Base-by-base conservation (phyloP, 2,797 vertebrate genomes). In the Aulostomus chinensis region DNA sequence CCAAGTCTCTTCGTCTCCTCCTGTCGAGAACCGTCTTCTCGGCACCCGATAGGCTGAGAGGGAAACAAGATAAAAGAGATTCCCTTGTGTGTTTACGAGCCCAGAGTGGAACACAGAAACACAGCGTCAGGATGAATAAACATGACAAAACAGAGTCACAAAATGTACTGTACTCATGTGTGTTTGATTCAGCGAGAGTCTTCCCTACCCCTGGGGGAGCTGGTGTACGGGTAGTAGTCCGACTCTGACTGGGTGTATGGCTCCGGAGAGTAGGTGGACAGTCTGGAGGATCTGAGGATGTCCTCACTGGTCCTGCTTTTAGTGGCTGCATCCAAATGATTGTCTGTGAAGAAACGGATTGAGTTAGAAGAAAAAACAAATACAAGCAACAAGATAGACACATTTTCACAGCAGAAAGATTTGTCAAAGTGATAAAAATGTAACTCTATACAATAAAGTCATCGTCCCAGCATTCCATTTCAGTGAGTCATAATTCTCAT, bases 271-370 rank as follows among this genome's bases (percentile, higher is more conserved):
- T 94, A 97, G n/a, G 94, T 93, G 61, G 94, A 93, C 48, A 97
- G 94, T 74, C 95, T 93, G 76, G 95, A 94, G 12, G 94, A 92
- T 64, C 95, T 92, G 4, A 95, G 87, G 17, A 98, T 94, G 84
- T 99, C 96, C 80, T 99, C 97, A 0, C 96, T 98, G 58, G 96
- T 98, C 92, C 95, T 95, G 87, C 95, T 98, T 79, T 98, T 98
- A 0, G 94, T 95, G 79, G 96, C 93, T 95, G 75, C 24, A 0
- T 80, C 76, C 80, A 80, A 4, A 2, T 75, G 72, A 78, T 79
- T 78, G 73, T 81, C 88, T 90, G 79, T 17, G 34, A 52, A 58
- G 9, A 56, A 25, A 58, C 0, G 1, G 6, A 28, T n/a, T 0
- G 11, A 14, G 32, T 66, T 35, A 47, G 15, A 21, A 42, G 1